These are phyloP conservation scores for Acanthosoma haemorrhoidale DNA, from an alignment of 2,888 invertebrate species.

Conservation along the genomic window DNA sequence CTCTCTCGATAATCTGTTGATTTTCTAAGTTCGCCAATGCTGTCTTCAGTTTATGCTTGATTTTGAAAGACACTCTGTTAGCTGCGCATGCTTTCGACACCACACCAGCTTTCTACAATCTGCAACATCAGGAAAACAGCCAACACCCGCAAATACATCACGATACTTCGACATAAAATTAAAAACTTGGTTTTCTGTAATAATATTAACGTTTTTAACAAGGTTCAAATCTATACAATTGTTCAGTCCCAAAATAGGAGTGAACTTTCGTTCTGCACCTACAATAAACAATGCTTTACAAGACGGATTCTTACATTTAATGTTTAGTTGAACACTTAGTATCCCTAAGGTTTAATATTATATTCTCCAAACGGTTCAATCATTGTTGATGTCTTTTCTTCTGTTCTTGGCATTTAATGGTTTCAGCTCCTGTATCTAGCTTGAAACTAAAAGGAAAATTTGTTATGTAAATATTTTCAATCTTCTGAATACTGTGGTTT, in stretches of 20 bases:
- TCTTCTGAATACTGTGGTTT: not conserved
- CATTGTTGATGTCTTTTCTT: not conserved
- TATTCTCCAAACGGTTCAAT: not conserved
- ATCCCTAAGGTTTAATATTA: not conserved
- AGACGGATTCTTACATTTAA: not conserved
- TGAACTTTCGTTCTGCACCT: not conserved
- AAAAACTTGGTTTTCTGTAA: not conserved
- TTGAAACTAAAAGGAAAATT: not conserved
- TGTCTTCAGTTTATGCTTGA: not conserved
- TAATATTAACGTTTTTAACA: not conserved
- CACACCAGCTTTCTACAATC: not conserved
- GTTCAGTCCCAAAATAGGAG: not conserved
- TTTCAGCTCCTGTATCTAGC: not conserved
- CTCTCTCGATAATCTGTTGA: not conserved
- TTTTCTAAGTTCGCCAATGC: not conserved
- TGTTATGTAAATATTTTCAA: not conserved
- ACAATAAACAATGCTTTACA: not conserved
- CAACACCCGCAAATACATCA: too few relatives aligned
- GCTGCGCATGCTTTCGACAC: not conserved
- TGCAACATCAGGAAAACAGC: not conserved
- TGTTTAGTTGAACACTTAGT: not conserved
- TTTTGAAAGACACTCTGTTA: not conserved
- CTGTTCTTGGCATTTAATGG: not conserved
- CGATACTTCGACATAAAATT: not conserved
- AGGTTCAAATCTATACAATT: not conserved